These are phyloP conservation scores for Apostichopus californicus DNA, from an alignment of 35 echinoderm and acorn worm genomes.

Conservation along the genomic window DNA sequence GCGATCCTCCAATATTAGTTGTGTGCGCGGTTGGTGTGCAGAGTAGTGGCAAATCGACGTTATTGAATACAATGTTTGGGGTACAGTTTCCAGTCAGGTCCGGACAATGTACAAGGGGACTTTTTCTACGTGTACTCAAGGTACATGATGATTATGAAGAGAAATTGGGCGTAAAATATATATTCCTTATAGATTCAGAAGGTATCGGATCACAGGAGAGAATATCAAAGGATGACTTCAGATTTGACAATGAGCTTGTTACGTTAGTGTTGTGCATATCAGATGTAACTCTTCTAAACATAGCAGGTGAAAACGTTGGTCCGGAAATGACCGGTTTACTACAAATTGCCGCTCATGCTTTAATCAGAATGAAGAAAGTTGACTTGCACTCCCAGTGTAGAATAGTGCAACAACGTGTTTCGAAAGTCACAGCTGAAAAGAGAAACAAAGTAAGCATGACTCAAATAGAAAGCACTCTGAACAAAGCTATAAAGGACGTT, in stretches of 20 bases:
- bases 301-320: constrained; percentile 38
- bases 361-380: constrained; percentile 42
- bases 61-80: constrained; percentile 42
- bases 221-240: neutral
- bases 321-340: constrained; percentile 27
- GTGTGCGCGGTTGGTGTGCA: constrained; percentile 8
- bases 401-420: constrained; percentile 5
- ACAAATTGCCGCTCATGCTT: constrained; percentile 38
- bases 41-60: constrained; percentile 44
- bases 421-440: constrained; percentile 2
- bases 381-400: constrained; percentile 16
- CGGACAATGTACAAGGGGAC: constrained; percentile 16
- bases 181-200: constrained; percentile 42
- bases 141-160: constrained; percentile 9
- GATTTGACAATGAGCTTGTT: constrained; percentile 36
- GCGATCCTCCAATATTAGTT: neutral
- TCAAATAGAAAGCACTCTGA: constrained; percentile 18
- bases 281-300: constrained; percentile 23
- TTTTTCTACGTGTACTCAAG: neutral
- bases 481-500: neutral
- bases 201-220: constrained; percentile 8
- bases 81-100: constrained; percentile 29
- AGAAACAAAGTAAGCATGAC: constrained; percentile 26
- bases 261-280: constrained; percentile 30
- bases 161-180: neutral